Evolutionary conservation across 2,888 invertebrate species (phyloP), one percentile per base, ranked within the genome.

Genomic region (Zonitis immaculata): DNA sequence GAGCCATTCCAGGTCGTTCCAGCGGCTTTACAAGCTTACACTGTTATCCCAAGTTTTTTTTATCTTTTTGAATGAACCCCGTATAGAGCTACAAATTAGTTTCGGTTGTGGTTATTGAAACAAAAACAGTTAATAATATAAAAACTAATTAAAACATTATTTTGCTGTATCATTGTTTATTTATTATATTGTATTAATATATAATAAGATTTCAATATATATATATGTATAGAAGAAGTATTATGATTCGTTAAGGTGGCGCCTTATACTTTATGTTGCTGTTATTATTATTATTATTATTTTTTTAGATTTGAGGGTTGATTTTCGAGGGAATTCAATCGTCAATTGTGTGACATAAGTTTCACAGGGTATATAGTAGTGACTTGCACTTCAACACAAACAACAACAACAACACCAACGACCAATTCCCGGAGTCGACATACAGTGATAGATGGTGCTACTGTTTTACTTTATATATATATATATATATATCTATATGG

Each of bases 341-440:
- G 11, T 39, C 20, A 39, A 39, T 39, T 39, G 39, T 39, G 18
- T 20, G 39, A 39, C 39, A 39, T 18, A 39, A 39, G 39, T 39
- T 39, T 18, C 20, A n/a, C n/a, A n/a, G n/a, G 39, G 39, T n/a
- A n/a, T n/a, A n/a, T n/a, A n/a, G 56, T 51, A 51, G 56, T 56
- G 56, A 56, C 56, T 56, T 56, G 56, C 56, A 56, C 44, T 51
- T 53, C 51, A 51, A 39, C 18, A 39, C 39, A 39, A 39, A 39
- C 32, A 32, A 35, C 35, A 32, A 32, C n/a, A 7, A 18, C 39
- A 20, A 39, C 42, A 44, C 50, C 52, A 52, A 52, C 49, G 57
- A 62, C 68, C 70, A 71, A 70, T 69, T 68, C 68, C 66, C 64
- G 66, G 58, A 68, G 68, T 67, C 68, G 68, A 67, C 70, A 63